Evolutionary conservation across 1,140 invertebrate genomes (phyloP).

Genomic region (Cotesia glomerata): DNA sequence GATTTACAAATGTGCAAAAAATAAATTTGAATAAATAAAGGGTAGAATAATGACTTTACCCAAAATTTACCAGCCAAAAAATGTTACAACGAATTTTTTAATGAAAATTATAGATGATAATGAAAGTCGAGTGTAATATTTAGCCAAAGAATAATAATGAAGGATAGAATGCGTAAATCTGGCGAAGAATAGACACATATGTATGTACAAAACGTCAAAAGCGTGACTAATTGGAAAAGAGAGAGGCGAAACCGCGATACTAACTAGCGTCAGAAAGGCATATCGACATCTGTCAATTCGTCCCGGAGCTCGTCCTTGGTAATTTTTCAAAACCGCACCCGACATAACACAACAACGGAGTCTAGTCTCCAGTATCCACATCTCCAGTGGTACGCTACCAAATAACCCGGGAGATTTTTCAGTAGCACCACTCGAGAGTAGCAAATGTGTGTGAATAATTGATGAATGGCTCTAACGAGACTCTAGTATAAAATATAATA

Average conservation of each 20-base stretch:
- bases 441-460: conserved; percentile 56
- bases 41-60: no score
- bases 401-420: not conserved
- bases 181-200: not conserved
- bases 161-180: not conserved
- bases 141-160: no score
- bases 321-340: conserved; percentile 20
- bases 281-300: conserved; percentile 59
- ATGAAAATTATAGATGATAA: no score
- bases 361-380: not conserved
- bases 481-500: conserved; percentile 47
- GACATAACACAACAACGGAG: conserved; percentile 42
- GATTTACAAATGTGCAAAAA: no score
- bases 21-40: no score
- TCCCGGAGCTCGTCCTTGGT: conserved; percentile 38
- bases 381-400: not conserved
- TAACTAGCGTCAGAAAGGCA: conserved; percentile 47
- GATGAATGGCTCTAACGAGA: conserved; percentile 60
- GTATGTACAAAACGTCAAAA: conserved; percentile 5
- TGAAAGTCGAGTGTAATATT: no score
- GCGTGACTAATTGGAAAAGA: conserved; percentile 22
- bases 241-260: conserved; percentile 24
- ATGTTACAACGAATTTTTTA: no score
- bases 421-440: conserved; percentile 41
- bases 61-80: no score